These are phyloP conservation scores for Paramuricea clavata DNA, from an alignment of 92 coral and sea anemone species.

Conservation along the genomic window DNA sequence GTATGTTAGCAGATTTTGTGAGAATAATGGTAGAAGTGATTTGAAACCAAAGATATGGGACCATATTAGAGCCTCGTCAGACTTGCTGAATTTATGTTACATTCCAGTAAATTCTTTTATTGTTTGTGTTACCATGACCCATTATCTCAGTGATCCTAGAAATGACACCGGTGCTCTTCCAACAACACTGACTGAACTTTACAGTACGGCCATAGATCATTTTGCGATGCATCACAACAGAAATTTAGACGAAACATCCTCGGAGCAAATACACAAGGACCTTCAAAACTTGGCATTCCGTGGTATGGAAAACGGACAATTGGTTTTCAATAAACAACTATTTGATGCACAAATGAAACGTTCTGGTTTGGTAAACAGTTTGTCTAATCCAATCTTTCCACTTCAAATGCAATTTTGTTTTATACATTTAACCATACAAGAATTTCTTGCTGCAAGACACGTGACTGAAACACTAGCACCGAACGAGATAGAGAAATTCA, in stretches of 20 bases:
- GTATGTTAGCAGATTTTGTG: conserved; percentile 52
- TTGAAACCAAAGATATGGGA: conserved; percentile 30
- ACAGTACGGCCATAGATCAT: not conserved
- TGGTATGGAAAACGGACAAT: not conserved
- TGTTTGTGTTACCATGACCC: conserved; percentile 41
- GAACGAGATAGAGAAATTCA: not conserved
- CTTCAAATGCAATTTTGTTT: conserved; percentile 3
- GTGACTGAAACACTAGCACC: not conserved
- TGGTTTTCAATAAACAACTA: not conserved
- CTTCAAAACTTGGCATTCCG: conserved; percentile 1
- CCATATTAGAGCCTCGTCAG: conserved; percentile 38
- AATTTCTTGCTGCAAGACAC: conserved; percentile 29
- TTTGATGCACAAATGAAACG: not conserved
- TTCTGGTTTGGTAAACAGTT: not conserved
- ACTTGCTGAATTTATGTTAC: conserved; percentile 66
- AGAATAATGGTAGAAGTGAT: not conserved
- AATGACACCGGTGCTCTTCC: not conserved
- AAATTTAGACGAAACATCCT: not conserved
- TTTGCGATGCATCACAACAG: not conserved
- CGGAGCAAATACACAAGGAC: not conserved
- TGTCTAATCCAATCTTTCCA: not conserved
- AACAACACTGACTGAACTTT: conserved; percentile 8
- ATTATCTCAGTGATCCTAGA: not conserved
- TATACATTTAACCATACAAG: conserved; percentile 25
- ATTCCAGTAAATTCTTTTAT: conserved; percentile 72